These are phyloP conservation scores for Gnathonemus echidnorhynchus DNA, from an alignment of 2,113 vertebrate species.

Conservation along the genomic window DNA sequence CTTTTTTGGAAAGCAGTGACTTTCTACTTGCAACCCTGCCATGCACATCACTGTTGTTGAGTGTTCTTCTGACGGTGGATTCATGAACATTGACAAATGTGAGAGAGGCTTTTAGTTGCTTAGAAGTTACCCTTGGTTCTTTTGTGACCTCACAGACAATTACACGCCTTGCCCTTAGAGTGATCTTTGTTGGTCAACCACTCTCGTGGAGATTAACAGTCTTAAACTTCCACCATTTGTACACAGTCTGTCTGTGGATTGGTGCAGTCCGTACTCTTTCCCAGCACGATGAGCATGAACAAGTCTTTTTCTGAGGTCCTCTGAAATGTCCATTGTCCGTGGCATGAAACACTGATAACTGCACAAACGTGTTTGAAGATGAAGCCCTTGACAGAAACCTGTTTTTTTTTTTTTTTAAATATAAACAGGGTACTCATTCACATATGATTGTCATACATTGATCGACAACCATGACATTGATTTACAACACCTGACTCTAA, in stretches of 20 bases:
- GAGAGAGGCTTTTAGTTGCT: no score
- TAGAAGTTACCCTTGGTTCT: no score
- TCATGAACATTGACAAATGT: no score
- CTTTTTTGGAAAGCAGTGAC: background rate
- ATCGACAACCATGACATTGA: background rate
- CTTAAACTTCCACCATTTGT: background rate
- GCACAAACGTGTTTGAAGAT: background rate
- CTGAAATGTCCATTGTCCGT: background rate
- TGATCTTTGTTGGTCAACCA: background rate
- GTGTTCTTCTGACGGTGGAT: background rate
- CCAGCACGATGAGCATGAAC: background rate
- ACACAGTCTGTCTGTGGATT: background rate
- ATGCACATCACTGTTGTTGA: background rate
- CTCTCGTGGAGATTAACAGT: background rate
- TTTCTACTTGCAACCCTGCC: background rate
- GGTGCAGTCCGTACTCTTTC: background rate
- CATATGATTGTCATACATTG: background rate
- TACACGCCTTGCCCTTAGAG: background rate
- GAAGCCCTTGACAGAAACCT: background rate
- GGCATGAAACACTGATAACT: background rate
- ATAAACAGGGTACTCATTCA: background rate
- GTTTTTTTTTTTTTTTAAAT: no score
- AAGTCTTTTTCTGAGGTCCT: background rate
- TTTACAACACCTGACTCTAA: background rate
- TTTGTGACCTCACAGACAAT: background rate